Base-by-base conservation (phyloP, 1,140 invertebrate genomes). In the Lasioglossum baleicum region DNA sequence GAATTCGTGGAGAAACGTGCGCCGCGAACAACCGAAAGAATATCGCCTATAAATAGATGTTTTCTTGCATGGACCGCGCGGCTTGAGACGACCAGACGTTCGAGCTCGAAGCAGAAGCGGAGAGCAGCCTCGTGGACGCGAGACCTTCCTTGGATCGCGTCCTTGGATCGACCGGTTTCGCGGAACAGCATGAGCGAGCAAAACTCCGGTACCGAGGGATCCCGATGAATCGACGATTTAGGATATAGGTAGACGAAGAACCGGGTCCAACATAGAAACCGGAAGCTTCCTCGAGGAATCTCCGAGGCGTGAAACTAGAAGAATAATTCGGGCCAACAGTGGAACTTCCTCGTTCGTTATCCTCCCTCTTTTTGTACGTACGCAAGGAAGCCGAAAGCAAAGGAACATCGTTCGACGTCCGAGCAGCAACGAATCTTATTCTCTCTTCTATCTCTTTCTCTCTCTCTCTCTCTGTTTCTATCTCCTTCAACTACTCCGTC, bases 31-130 rank as follows among this genome's bases (percentile, higher is more conserved):
- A 35, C 35, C 35, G 35, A 35, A 35, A 35, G 61, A 68, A 44
- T 60, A 76, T 81, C 58, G 40, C 48, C 80, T 86, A 82, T 82
- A 85, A 86, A 86, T 86, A 86, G 68, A 75, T 76, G 75, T 82
- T 82, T 82, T 78, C 80, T 78, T 70, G 71, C 82, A 66, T 84
- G 80, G 70, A 82, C 70, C 66, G 61, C 72, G 53, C 56, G 56
- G 77, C 60, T 82, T 61, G 67, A 84, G 64, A 42, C n/a, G 63
- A 42, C 17, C 56, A 60, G 22, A 53, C 78, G 51, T 72, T 26
- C 1, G 26, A 71, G 51, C 51, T 40, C n/a, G 2, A 69, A 64
- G 22, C 42, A 51, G 48, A 40, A 1, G 40, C 6, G 53, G 31
- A 58, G 17, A 13, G 11, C 26, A 7, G 15, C 60, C 58, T 66